Conservation (phyloP, 2,888 invertebrate genomes). For the Nemotelus pantherinus region DNA sequence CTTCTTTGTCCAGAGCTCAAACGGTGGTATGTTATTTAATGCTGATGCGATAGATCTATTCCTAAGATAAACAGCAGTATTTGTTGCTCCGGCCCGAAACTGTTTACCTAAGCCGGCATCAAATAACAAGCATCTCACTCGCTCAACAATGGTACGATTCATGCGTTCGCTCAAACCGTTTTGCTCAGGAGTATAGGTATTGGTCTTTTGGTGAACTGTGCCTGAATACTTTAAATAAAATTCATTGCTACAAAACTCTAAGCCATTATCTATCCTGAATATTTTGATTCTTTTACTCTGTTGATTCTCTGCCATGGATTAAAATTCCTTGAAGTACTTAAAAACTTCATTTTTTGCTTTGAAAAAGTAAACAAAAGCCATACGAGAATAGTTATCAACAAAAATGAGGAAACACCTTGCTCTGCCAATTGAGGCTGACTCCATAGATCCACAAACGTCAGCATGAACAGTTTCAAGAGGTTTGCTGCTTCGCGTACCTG, state of each 20-base stretch:
- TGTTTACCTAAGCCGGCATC: too few species aligned
- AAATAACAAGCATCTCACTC: too few species aligned
- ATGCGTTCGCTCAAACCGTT: neutral
- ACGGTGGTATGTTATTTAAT: constrained; percentile 50
- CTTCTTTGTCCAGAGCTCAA: constrained; percentile 56
- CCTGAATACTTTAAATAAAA: neutral
- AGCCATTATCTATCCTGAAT: too few species aligned
- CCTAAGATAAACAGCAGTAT: constrained; percentile 51
- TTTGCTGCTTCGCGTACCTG: neutral
- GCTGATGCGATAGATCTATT: constrained; percentile 41
- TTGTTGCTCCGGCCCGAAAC: constrained; percentile 50
- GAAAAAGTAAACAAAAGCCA: neutral
- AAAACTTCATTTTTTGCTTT: neutral
- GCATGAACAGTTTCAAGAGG: neutral
- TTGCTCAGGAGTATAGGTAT: neutral
- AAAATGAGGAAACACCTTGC: neutral
- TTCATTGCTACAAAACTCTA: neutral
- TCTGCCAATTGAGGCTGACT: neutral
- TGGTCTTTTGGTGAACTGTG: neutral
- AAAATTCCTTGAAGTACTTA: neutral
- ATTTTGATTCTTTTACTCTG: neutral
- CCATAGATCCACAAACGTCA: constrained; percentile 11
- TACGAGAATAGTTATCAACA: neutral
- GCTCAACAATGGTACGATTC: too few species aligned
- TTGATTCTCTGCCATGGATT: neutral